These are phyloP conservation scores for Drosophila meridiana DNA, from an alignment of 2,888 invertebrate genomes.

Conservation along the genomic window DNA sequence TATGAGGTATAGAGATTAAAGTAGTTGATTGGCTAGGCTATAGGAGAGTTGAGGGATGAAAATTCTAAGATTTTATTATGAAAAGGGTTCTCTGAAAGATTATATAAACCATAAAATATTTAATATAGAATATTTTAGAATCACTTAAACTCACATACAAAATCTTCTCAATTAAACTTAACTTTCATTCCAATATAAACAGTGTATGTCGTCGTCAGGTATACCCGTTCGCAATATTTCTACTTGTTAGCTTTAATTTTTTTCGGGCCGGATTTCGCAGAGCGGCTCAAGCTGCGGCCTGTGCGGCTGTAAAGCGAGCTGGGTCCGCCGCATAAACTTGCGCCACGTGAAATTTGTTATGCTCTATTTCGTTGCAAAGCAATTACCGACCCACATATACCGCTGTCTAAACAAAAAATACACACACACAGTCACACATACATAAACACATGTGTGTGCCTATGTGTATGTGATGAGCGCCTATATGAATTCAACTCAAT, in stretches of 20 bases:
- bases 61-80: too few species aligned
- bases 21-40: neutral
- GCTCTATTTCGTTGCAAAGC: slow-evolving; percentile 77
- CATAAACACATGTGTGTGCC: neutral
- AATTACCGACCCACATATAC: slow-evolving; percentile 71
- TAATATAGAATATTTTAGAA: neutral
- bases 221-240: neutral
- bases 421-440: neutral
- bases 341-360: slow-evolving; percentile 76
- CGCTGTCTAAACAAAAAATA: slow-evolving; percentile 24
- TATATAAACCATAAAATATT: neutral
- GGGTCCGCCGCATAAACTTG: slow-evolving; percentile 58
- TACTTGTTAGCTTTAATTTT: slow-evolving; percentile 44
- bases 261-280: slow-evolving; percentile 22
- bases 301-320: slow-evolving; percentile 32
- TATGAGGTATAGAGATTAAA: neutral
- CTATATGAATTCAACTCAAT: neutral
- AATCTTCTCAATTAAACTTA: too few species aligned
- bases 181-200: neutral
- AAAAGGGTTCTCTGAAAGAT: too few species aligned
- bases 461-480: slow-evolving; percentile 15
- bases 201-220: neutral
- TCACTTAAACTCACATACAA: neutral
- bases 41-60: neutral
- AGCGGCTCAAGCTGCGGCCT: slow-evolving; percentile 30